Evolutionary conservation across 2,888 invertebrate species (phyloP), one percentile per base, ranked within the genome.

Genomic region (Epinotia demarniana): DNA sequence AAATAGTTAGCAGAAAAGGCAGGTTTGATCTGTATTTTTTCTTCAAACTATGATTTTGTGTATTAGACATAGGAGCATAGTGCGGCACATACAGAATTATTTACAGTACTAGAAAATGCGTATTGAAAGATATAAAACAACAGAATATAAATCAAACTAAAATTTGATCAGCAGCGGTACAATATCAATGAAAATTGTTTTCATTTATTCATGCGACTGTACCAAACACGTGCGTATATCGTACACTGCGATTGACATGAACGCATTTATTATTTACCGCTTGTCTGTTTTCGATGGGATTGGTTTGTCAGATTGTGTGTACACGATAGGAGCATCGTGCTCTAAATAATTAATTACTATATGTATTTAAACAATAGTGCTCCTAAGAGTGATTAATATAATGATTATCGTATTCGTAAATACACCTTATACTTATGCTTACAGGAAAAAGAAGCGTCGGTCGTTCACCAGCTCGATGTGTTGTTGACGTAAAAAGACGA

Each of bases 181-280:
- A 6, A 53, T 11, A 66, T 66, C 1, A 27, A 18, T 33, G 5
- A 27, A 53, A 55, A 67, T 19, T 55, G 12, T 5, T 23, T 8
- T 33, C 4, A 55, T 67, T 46, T 60, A 60, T 46, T 23, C 19
- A 16, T 58, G 57, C 2, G 75, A 75, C 23, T 75, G 75, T 75
- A 75, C 70, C 39, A 39, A 57, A 49, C 74, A 64, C 43, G 64
- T 66, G 64, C 43, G 63, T 64, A 64, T 75, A 63, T 64, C 16
- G 39, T 53, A n/a, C 19, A 60, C 70, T 75, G 75, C 64, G 70
- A 75, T 71, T 75, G 75, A 75, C 75, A 55, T 60, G 70, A 53
- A 43, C 64, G 43, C 8, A 66, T 75, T 64, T 75, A 75, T 75
- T 75, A 75, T 75, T 75, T 75, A 75, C 60, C 70, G 60, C 9